A percentile compares a stretch with the other conserved stretches of the same genome.
phyloP scores from a whole-genome alignment of 1,140 invertebrate species.

The Plectrocnemia conspersa region DNA sequence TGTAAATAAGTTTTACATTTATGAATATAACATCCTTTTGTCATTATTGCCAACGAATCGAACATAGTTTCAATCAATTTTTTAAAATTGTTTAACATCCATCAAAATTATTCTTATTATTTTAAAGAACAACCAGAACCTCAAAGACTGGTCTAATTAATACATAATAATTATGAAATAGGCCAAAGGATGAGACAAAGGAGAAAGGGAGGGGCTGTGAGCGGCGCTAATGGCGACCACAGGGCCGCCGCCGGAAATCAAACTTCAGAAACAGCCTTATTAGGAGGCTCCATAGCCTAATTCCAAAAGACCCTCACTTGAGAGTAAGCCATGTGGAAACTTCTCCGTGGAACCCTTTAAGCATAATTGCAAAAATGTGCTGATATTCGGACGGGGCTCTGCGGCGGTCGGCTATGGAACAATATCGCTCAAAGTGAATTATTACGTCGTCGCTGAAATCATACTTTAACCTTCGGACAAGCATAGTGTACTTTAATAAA shows the following conservation, averaged over 20 bases:
- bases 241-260: conserved; percentile 6
- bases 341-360: neutral
- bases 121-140: no score
- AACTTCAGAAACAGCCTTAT: conserved; percentile 11
- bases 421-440: no score
- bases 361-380: conserved; percentile 8
- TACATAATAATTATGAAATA: conserved; percentile 8
- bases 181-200: neutral
- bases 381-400: no score
- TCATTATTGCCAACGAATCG: no score
- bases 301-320: conserved; percentile 5
- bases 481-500: no score
- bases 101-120: neutral
- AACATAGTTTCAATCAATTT: neutral
- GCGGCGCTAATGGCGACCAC: neutral
- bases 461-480: no score
- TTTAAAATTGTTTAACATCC: neutral
- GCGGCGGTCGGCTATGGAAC: no score
- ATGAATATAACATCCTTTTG: no score
- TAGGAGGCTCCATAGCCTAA: conserved; percentile 4
- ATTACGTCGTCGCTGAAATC: no score
- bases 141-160: neutral
- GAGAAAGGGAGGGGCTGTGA: neutral
- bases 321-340: conserved; percentile 5
- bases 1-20: no score